Evolutionary conservation across 2,888 invertebrate species (phyloP), one percentile per base, ranked within the genome.

Genomic region (Lithosia quadra): DNA sequence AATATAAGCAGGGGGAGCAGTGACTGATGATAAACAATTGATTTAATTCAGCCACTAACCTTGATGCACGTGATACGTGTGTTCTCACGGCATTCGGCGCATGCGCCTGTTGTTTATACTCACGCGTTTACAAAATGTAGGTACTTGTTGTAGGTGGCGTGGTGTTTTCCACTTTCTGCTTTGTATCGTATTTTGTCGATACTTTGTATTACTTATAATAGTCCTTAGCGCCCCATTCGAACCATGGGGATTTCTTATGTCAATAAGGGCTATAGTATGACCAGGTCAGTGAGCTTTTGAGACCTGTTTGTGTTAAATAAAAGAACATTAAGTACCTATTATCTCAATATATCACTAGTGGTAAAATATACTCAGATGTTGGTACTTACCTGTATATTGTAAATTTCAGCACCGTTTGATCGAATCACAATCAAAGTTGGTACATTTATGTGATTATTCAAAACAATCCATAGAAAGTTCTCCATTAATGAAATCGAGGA

Each of bases 81-180:
- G 83, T 87, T 87, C 88, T 81, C 88, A 88, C 84, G 86, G 81
- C 72, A 73, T 65, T 66, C 53, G n/a, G 65, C 74, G 77, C 79
- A 78, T 77, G 80, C 80, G 77, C 78, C 75, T 72, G 63, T 66
- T 64, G 67, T 63, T 74, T 67, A 49, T 49, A 49, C 61, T 66
- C 68, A 67, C 68, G 63, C 58, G 43, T 65, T 70, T 70, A 58
- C 63, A 57, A 49, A 60, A 56, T 24, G 36, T n/a, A n/a, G n/a
- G n/a, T 57, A 60, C 34, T 39, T 63, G 1, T 15, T 43, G 60
- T 60, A 63, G 55, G n/a, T 62, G 15, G 43, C 28, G 53, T 22
- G 39, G 39, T 53, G 64, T 67, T 71, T 58, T 65, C 64, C 68
- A 68, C 4, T 68, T 22, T 24, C 39, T 0, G 21, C 22, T 8